Percentiles rank a stretch among this genome's conserved stretches.
Evolutionary conservation across 1,140 invertebrate species (phyloP).

Genomic region (Drosophila eugracilis): DNA sequence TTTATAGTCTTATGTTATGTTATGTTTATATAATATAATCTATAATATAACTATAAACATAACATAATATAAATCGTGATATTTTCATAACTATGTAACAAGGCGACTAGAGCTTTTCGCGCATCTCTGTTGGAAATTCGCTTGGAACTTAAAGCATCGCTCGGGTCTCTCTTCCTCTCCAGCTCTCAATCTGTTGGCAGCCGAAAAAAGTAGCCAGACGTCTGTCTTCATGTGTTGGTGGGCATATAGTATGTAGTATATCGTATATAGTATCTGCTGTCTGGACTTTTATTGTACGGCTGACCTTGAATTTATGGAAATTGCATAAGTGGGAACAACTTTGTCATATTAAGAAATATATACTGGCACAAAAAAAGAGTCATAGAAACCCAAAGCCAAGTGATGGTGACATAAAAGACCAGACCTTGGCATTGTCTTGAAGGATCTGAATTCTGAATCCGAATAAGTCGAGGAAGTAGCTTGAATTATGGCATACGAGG

Average conservation of each 20-base stretch:
- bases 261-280: conserved; percentile 53
- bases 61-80: background rate
- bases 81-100: background rate
- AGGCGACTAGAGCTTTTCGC: background rate
- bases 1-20: too few species aligned
- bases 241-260: too few species aligned
- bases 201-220: conserved; percentile 59
- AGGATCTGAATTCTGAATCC: conserved; percentile 44
- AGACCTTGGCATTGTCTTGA: conserved; percentile 65
- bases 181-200: conserved; percentile 39
- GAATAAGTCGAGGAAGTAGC: conserved; percentile 10
- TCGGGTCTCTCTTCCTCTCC: conserved; percentile 11
- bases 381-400: conserved; percentile 14
- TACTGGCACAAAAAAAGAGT: conserved; percentile 16
- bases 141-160: conserved; percentile 5
- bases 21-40: background rate
- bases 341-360: conserved; percentile 72
- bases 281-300: conserved; percentile 72
- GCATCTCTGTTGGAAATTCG: conserved; percentile 17
- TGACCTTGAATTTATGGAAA: conserved; percentile 82
- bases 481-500: conserved; percentile 14
- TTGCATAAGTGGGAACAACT: conserved; percentile 79
- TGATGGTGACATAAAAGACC: conserved; percentile 13
- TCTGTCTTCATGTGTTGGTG: conserved; percentile 13
- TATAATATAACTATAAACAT: too few species aligned